phyloP scores from a whole-genome alignment of 2,113 vertebrate species.

The Urocitellus parryii region DNA sequence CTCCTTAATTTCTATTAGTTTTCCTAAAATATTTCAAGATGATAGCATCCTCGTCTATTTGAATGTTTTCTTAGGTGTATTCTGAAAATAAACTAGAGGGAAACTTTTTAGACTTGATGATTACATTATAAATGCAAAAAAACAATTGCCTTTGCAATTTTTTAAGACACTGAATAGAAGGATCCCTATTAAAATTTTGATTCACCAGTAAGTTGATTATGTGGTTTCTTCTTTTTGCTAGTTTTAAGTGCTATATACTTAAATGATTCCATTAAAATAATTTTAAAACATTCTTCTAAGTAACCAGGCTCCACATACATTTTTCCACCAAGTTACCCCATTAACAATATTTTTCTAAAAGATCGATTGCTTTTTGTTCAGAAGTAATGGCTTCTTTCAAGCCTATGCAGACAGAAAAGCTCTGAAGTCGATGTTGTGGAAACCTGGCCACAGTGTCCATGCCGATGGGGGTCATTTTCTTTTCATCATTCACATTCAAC shows the following conservation, averaged over 20 bases:
- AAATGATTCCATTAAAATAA: slow-evolving; percentile 2
- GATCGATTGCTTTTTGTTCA: slow-evolving; percentile 67
- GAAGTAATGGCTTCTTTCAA: slow-evolving; percentile 85
- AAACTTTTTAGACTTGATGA: slow-evolving; percentile 48
- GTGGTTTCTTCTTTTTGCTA: slow-evolving; percentile 56
- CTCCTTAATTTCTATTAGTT: slow-evolving; percentile 42
- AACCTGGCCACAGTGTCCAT: slow-evolving; percentile 82
- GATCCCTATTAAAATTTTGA: slow-evolving; percentile 32
- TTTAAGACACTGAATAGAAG: slow-evolving; percentile 53
- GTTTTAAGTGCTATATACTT: slow-evolving; percentile 46
- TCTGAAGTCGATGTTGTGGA: slow-evolving; percentile 77
- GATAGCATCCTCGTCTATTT: slow-evolving; percentile 52
- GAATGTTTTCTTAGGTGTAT: slow-evolving; percentile 41
- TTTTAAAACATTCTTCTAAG: slow-evolving; percentile 52
- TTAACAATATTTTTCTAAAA: slow-evolving; percentile 71
- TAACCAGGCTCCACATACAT: slow-evolving; percentile 49
- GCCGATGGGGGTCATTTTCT: slow-evolving; percentile 83
- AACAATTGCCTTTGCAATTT: not conserved
- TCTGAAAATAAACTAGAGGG: slow-evolving; percentile 43
- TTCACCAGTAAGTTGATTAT: not conserved
- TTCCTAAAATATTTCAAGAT: slow-evolving; percentile 52
- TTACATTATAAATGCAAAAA: slow-evolving; percentile 42
- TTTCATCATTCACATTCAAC: slow-evolving; percentile 83
- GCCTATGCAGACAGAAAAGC: slow-evolving; percentile 81
- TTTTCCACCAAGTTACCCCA: slow-evolving; percentile 2